Base-by-base conservation (phyloP, 2,797 vertebrate genomes). In the Eleutherodactylus coqui region DNA sequence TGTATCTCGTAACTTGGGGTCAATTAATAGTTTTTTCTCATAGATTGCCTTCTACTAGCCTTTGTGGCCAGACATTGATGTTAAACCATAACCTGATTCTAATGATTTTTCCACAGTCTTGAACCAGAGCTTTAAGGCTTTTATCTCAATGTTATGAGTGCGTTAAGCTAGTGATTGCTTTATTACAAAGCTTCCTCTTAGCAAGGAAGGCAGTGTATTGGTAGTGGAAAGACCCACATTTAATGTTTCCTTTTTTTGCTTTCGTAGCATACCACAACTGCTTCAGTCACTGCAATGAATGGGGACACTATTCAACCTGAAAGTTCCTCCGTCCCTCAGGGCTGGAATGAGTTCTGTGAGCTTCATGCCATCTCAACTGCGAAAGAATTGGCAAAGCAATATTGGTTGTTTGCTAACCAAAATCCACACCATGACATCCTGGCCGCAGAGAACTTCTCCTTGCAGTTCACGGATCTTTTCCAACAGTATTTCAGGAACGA, bases 311-410 rank as follows among this genome's bases (percentile, higher is more conserved):
- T 97, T 94, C 95, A 98, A 88, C 94, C 96, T 90, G 92, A 93
- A 92, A 94, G 93, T 90, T 88, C 93, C 90, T 91, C 92, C 70
- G 90, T 93, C 90, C 94, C 95, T 2, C 93, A 95, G 89, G 95
- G 96, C 95, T 99, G 98, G 98, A 96, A 95, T 92, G 98, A 98
- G 92, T 99, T 99, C 94, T 99, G 98, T 8, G 97, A 99, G 95
- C 94, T 96, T 89, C 97, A 98, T n/a, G 98, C 98, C 79, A 96
- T 96, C 83, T 94, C 96, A 86, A 93, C 97, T 0, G 97, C 98
- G 85, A 95, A 95, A 89, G 96, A 98, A 90, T 93, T 99, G 89
- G 98, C 97, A 7, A 95, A 94, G 89, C 97, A 98, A 89, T 99
- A 99, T 93, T 94, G 95, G 91, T 95, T 93, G 88, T 99, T 99